Base-by-base conservation (phyloP, 2,113 vertebrate genomes). In the Xyrauchen texanus region DNA sequence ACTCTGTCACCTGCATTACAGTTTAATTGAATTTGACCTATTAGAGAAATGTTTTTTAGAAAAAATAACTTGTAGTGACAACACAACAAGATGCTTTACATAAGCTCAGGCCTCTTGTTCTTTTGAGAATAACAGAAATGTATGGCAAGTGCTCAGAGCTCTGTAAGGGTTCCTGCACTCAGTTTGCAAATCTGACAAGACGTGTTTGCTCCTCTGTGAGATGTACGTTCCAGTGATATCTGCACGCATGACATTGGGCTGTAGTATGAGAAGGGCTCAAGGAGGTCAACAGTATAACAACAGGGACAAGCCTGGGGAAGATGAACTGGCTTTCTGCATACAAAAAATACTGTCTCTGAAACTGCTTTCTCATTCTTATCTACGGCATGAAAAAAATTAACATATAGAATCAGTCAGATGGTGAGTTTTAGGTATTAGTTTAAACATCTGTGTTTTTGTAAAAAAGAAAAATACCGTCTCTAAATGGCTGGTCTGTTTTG, bases 1-100 rank as follows among this genome's bases (percentile, higher is more conserved):
- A 34, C 21, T 34, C 21, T 34, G 21, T 34, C 21, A 46, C 8
- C n/a, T 34, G 21, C 21, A 51, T 82, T 52, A 60, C 13, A n/a
- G 12, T 68, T 87, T 74, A 68, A 77, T 79, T 75, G 65, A 76
- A 34, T 34, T 16, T 70, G 72, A 85, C 53, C 77, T 68, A 84
- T 83, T 87, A 86, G 81, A 61, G 8, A 79, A 84, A 87, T 83
- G 47, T 44, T 45, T 72, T 86, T 79, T 71, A 80, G 67, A 21
- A 16, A 60, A 86, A 82, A 0, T 84, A 88, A 90, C 65, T 68
- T 85, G 68, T 79, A 85, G 85, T 81, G 89, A 89, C 90, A 89
- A 87, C 89, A 86, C 88, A 87, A 87, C 86, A 86, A 68, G 84
- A 82, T 8, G 70, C 68, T 78, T 88, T 79, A 71, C 51, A 81